Evolutionary conservation across 1,140 invertebrate genomes (phyloP).

Genomic region (Aphidius ervi): DNA sequence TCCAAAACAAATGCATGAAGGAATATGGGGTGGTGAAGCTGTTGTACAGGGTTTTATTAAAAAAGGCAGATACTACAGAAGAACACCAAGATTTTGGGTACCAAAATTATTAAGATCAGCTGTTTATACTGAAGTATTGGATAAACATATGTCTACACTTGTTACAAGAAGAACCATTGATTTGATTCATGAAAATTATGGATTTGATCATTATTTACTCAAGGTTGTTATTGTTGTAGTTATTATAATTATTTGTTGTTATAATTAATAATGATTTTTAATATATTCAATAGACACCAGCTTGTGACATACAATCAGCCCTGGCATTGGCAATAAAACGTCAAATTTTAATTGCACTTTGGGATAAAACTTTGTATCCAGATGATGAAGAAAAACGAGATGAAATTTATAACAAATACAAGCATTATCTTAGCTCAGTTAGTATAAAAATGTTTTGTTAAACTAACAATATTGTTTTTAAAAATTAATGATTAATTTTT

Average conservation of each 20-base stretch:
- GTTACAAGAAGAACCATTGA: slow-evolving; percentile 78
- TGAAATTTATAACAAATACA: slow-evolving; percentile 78
- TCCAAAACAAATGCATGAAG: slow-evolving; percentile 76
- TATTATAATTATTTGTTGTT: slow-evolving; percentile 11
- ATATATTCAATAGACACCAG: slow-evolving; percentile 62
- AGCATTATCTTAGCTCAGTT: slow-evolving; percentile 75
- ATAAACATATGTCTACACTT: slow-evolving; percentile 75
- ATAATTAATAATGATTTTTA: background rate
- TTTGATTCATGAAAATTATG: slow-evolving; percentile 85
- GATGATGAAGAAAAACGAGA: slow-evolving; percentile 68
- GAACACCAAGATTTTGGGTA: slow-evolving; percentile 81
- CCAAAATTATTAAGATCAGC: slow-evolving; percentile 73
- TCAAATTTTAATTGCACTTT: slow-evolving; percentile 74
- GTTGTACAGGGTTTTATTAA: slow-evolving; percentile 85
- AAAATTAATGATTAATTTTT: background rate
- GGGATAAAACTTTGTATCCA: slow-evolving; percentile 69
- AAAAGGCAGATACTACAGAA: slow-evolving; percentile 55
- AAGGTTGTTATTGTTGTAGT: slow-evolving; percentile 57
- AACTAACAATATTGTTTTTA: slow-evolving; percentile 19
- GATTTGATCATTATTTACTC: slow-evolving; percentile 93
- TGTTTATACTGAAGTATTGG: slow-evolving; percentile 91
- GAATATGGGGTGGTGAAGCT: slow-evolving; percentile 96
- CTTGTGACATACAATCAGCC: slow-evolving; percentile 80
- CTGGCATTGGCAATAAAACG: slow-evolving; percentile 80
- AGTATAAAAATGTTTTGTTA: slow-evolving; percentile 40